A percentile compares a stretch with the other conserved stretches of the same genome.
Evolutionary conservation across 2,113 vertebrate species (phyloP).

Genomic region (Herpailurus yagouaroundi): DNA sequence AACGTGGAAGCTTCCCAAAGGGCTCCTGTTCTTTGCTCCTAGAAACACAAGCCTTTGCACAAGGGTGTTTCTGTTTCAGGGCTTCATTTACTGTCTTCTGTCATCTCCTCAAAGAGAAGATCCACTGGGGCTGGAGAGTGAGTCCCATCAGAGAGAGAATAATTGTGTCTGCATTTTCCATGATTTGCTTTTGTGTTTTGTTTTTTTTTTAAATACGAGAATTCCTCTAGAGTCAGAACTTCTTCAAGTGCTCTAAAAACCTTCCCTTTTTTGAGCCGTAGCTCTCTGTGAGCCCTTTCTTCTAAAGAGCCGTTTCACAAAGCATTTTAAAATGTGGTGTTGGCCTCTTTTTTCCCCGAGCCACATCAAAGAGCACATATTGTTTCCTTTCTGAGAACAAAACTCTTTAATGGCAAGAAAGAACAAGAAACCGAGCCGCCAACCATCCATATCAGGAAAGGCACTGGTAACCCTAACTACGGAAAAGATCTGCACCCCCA

Average conservation of each 20-base stretch:
- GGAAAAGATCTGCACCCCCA: background rate
- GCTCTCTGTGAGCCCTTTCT: background rate
- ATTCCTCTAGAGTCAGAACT: background rate
- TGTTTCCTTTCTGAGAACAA: conserved; percentile 71
- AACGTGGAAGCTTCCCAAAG: background rate
- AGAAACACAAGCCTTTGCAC: background rate
- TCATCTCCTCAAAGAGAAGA: background rate
- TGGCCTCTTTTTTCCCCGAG: conserved; percentile 47
- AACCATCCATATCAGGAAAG: background rate
- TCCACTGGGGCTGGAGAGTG: conserved; percentile 18
- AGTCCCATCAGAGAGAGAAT: conserved; percentile 1
- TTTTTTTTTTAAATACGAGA: background rate
- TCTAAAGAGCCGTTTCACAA: background rate
- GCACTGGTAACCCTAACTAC: background rate
- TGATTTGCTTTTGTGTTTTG: conserved; percentile 34
- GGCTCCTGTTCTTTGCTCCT: background rate
- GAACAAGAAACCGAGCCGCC: conserved; percentile 16
- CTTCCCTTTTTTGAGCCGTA: accelerated
- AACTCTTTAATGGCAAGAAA: conserved; percentile 60
- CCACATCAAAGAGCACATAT: conserved; percentile 69
- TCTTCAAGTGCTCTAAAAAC: background rate
- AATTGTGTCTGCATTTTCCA: background rate
- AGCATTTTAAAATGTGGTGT: conserved; percentile 56
- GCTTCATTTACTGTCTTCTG: background rate
- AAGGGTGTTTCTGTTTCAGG: conserved; percentile 38